Evolutionary conservation across 2,888 invertebrate species (phyloP).

Genomic region (Liopterus haemorrhoidalis): DNA sequence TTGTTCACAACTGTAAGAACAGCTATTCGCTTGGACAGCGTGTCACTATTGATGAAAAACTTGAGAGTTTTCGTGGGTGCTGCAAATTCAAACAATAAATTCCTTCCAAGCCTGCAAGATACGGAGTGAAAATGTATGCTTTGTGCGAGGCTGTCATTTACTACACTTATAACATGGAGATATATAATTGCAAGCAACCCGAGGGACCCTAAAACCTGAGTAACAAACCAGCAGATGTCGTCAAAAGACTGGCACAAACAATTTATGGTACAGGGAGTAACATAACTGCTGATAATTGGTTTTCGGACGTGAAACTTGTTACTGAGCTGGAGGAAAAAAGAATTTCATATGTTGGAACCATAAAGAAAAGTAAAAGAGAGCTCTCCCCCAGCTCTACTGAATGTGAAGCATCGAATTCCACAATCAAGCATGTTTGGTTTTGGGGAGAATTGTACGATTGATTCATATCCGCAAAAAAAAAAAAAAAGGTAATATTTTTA

Average conservation of each 20-base stretch:
- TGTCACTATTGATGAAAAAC: too few relatives aligned
- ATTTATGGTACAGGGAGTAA: too few relatives aligned
- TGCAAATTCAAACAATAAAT: too few relatives aligned
- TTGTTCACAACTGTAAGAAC: slow-evolving; percentile 32
- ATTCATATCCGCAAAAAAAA: too few relatives aligned
- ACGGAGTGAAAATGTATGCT: too few relatives aligned
- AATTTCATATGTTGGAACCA: slow-evolving; percentile 4
- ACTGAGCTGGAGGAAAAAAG: not conserved
- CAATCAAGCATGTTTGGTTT: slow-evolving; percentile 4
- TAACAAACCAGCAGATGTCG: slow-evolving; percentile 17
- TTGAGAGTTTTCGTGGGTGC: too few relatives aligned
- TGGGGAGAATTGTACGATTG: too few relatives aligned
- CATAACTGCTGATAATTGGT: too few relatives aligned
- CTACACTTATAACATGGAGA: too few relatives aligned
- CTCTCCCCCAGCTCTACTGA: slow-evolving; percentile 3
- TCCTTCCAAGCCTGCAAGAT: too few relatives aligned
- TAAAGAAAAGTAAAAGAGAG: slow-evolving; percentile 6
- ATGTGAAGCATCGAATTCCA: slow-evolving; percentile 1
- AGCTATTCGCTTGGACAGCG: slow-evolving; percentile 26
- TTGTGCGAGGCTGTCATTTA: too few relatives aligned
- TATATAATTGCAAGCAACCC: slow-evolving; percentile 27
- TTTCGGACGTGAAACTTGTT: not conserved
- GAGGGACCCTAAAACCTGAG: slow-evolving; percentile 20
- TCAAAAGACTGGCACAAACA: slow-evolving; percentile 16
- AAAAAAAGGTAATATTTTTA: too few relatives aligned